phyloP scores from a whole-genome alignment of 2,797 vertebrate genomes.

The Sitta carolinensis region DNA sequence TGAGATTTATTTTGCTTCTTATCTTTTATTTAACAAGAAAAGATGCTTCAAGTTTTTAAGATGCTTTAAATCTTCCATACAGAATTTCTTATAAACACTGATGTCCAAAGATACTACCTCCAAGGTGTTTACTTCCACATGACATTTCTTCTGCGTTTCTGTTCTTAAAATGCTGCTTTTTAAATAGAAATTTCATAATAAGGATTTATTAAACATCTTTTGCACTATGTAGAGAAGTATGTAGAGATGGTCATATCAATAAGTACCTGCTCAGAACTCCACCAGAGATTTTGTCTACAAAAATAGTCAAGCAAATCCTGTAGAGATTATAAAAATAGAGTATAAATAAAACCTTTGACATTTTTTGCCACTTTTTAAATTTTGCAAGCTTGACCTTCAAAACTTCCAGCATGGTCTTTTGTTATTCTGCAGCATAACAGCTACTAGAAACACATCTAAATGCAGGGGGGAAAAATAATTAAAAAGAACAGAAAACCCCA shows the following conservation, averaged over 20 bases:
- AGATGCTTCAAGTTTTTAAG: background rate
- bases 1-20: background rate
- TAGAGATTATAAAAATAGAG: background rate
- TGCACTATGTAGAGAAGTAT: background rate
- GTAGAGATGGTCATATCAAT: background rate
- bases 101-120: background rate
- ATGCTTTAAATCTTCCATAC: background rate
- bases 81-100: background rate
- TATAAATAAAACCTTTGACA: background rate
- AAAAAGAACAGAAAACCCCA: background rate
- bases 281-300: background rate
- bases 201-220: background rate
- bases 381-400: background rate
- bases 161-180: background rate
- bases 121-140: background rate
- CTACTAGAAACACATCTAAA: background rate
- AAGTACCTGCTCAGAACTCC: background rate
- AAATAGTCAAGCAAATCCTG: background rate
- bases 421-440: background rate
- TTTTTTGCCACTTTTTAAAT: background rate
- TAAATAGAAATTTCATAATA: background rate
- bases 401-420: background rate
- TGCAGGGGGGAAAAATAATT: accelerated
- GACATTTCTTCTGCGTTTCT: background rate
- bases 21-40: background rate